Conservation (phyloP, 2,888 invertebrate species). For the Morpho deidamia region DNA sequence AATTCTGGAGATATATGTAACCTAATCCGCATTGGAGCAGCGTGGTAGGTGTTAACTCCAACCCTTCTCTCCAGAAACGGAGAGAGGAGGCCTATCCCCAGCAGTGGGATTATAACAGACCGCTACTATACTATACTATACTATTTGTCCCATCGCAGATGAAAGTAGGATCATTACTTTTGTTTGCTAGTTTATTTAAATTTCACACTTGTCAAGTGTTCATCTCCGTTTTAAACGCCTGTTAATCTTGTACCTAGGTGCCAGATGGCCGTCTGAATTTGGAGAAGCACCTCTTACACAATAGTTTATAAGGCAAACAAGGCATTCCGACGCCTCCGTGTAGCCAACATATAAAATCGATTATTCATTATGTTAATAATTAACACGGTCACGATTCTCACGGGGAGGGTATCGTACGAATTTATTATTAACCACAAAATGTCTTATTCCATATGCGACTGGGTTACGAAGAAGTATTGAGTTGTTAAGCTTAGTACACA, state of each 20-base stretch:
- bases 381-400: constrained; percentile 13
- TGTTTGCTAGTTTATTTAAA: not conserved
- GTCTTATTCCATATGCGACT: constrained; percentile 21
- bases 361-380: constrained; percentile 22
- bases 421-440: constrained; percentile 23
- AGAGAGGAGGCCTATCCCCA: too few relatives aligned
- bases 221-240: constrained; percentile 4
- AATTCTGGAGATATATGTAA: too few relatives aligned
- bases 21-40: too few relatives aligned
- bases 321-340: constrained; percentile 8
- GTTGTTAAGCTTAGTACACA: not conserved
- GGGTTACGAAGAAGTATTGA: not conserved
- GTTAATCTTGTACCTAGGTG: constrained; percentile 11
- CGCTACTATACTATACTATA: too few relatives aligned
- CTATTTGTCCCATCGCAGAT: too few relatives aligned
- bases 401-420: constrained; percentile 3
- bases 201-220: constrained; percentile 1
- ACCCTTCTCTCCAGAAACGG: too few relatives aligned
- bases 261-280: constrained; percentile 9
- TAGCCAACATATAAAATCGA: constrained; percentile 14
- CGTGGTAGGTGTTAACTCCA: too few relatives aligned
- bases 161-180: too few relatives aligned
- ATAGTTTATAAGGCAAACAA: constrained; percentile 11
- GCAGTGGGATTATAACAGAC: too few relatives aligned
- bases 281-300: constrained; percentile 8